Evolutionary conservation across 2,113 vertebrate genomes (phyloP), one percentile per base, ranked within the genome.

Genomic region (Marcusenius ussheri): DNA sequence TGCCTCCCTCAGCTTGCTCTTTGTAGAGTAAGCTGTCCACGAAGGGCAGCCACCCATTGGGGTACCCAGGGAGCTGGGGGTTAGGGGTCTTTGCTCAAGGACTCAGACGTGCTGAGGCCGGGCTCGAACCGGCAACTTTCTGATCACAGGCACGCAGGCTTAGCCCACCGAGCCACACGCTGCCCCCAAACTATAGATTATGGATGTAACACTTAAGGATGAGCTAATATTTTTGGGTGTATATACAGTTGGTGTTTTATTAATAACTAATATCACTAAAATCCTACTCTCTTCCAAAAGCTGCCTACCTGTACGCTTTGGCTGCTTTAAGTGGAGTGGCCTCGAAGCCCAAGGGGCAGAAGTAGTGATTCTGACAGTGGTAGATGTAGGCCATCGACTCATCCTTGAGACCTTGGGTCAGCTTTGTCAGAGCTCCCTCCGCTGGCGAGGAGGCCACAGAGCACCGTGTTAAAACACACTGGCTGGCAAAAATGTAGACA

Each of bases 331-430:
- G 93, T 19, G 98, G 98, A 0, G 98, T 99, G 39, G 97, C 98
- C 93, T 99, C 98, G 90, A 98, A 99, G 91, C 98, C 98, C 94
- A 99, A 97, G 11, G 98, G 98, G 91, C 98, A 99, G 95, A 99
- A 99, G 93, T 99, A 99, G 95, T 99, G 98, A 95, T 99, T 99
- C 95, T 99, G 98, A 94, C 98, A 99, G 96, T 99, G 98, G 93
- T 99, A 99, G 92, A 99, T 98, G 90, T 97, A 99, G 91, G 98
- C 98, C 96, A 98, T 97, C 0, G 97, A 97, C 88, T 99, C 98
- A 1, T 99, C 98, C 93, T 96, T 97, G 92, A 99, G 91, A 62
- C 98, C 98, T 88, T 96, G 96, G 0, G 97, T 99, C 91, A 99
- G 95, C 91, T 99, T 99, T 19, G 95, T 93, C 92, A 99, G 93